Percentiles rank a stretch among this genome's conserved stretches.
phyloP scores from a whole-genome alignment of 2,797 vertebrate species.

The Chaunax sp. region DNA sequence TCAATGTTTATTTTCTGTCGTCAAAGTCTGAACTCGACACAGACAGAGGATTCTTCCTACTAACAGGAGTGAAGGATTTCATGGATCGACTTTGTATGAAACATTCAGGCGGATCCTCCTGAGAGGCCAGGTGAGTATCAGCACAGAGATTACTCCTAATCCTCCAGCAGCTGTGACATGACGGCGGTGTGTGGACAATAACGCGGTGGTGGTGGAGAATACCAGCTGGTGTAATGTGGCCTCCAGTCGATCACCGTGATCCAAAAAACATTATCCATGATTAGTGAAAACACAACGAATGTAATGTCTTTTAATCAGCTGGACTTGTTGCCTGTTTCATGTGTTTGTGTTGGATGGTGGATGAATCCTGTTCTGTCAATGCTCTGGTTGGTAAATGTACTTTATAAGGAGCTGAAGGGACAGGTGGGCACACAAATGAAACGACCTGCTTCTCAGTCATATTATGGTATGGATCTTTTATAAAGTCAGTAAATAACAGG shows the following conservation, averaged over 20 bases:
- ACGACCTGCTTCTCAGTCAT: not conserved
- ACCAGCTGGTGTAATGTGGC: not conserved
- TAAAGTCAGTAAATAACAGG: no score
- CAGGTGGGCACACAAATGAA: not conserved
- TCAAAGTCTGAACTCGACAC: constrained; percentile 19
- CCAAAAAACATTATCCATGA: no score
- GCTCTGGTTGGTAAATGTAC: not conserved
- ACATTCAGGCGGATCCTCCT: not conserved
- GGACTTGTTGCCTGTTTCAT: not conserved
- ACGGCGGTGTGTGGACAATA: not conserved
- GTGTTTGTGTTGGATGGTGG: not conserved
- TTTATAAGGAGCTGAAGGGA: no score
- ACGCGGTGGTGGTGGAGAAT: constrained; percentile 4
- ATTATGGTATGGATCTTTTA: no score
- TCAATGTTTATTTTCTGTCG: not conserved
- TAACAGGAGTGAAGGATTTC: not conserved
- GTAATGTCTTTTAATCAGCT: not conserved
- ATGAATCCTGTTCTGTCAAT: not conserved
- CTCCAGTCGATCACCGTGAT: not conserved
- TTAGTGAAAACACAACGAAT: no score
- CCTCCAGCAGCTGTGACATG: not conserved
- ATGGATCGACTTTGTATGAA: constrained; percentile 13
- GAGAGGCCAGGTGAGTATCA: constrained; percentile 56
- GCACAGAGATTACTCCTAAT: constrained; percentile 4
- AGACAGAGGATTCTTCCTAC: no score